phyloP scores from a whole-genome alignment of 2,797 vertebrate species.

The Micropoecilia bifurca region DNA sequence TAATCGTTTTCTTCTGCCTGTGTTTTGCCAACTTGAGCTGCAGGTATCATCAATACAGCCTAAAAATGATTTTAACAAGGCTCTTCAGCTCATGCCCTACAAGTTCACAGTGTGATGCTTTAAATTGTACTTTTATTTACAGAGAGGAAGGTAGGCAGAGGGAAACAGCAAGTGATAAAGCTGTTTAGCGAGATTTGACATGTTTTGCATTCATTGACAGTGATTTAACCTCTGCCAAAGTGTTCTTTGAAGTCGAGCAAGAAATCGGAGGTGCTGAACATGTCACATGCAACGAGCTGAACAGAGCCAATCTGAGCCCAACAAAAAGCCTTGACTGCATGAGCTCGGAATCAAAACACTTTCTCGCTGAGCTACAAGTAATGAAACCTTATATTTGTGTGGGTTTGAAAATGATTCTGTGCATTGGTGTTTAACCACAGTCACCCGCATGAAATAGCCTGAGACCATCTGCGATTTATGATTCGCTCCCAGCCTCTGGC shows the following conservation, averaged over 20 bases:
- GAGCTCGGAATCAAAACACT: slow-evolving; percentile 61
- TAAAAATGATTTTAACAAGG: slow-evolving; percentile 14
- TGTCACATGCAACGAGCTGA: slow-evolving; percentile 23
- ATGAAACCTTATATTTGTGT: slow-evolving; percentile 79
- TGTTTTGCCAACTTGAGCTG: slow-evolving; percentile 23
- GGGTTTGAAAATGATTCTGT: slow-evolving; percentile 77
- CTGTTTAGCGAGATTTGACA: slow-evolving; percentile 18
- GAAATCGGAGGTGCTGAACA: slow-evolving; percentile 21
- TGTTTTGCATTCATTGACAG: slow-evolving; percentile 32
- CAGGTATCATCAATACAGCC: slow-evolving; percentile 22
- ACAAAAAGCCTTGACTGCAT: slow-evolving; percentile 26
- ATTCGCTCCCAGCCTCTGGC: slow-evolving; percentile 81
- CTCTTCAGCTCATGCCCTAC: not conserved
- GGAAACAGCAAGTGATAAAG: slow-evolving; percentile 6
- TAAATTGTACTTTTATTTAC: not conserved
- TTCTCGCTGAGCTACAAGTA: slow-evolving; percentile 55
- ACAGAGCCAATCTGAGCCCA: slow-evolving; percentile 38
- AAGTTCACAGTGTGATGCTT: not conserved
- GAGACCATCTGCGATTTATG: slow-evolving; percentile 83
- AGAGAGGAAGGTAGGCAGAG: slow-evolving; percentile 5
- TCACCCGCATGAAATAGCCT: slow-evolving; percentile 81
- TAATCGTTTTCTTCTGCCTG: not conserved
- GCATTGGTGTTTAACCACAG: slow-evolving; percentile 82
- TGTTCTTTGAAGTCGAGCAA: slow-evolving; percentile 45
- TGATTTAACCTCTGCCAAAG: slow-evolving; percentile 51